Evolutionary conservation across 2,888 invertebrate genomes (phyloP), one percentile per base, ranked within the genome.

Genomic region (Athrips mouffetella): DNA sequence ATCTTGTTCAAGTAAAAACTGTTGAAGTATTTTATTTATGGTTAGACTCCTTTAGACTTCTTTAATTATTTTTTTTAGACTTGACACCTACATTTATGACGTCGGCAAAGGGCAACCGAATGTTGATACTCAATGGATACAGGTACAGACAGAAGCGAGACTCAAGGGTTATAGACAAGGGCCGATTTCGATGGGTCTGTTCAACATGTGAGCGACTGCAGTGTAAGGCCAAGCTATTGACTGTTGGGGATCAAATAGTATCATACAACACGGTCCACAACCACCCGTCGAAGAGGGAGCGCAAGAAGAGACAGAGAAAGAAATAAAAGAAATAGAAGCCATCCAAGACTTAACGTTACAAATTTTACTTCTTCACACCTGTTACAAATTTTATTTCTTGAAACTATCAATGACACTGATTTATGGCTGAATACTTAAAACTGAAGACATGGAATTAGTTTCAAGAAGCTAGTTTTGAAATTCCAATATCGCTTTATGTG

Each of bases 81-180:
- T 18, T 35, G 3, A 35, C 15, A 8, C 35, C 35, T 16, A 16
- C 6, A n/a, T 35, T 18, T 35, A 16, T 6, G n/a, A 18, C n/a
- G 1, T 15, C 35, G 5, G 6, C 8, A 8, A 1, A 57, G 25
- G 73, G 73, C 0, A 67, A 66, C 16, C 57, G 59, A 4, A 48
- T 71, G 4, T 52, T 73, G 16, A 54, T 61, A n/a, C 45, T 67
- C 2, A 51, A 57, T 0, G 70, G 64, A 0, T 71, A 66, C 50
- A 65, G 62, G 0, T 73, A 65, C 52, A 65, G 62, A 8, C 33
- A 59, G 18, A 65, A 63, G 46, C 30, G 47, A 3, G 46, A 53
- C 2, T 57, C 48, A 2, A 52, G 49, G 7, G 21, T 45, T 1
- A 49, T 51, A 15, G 21, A 21, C 1, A 70, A 60, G 20, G 57